phyloP scores from a whole-genome alignment of 2,113 vertebrate genomes.

The Lepidothrix coronata region DNA sequence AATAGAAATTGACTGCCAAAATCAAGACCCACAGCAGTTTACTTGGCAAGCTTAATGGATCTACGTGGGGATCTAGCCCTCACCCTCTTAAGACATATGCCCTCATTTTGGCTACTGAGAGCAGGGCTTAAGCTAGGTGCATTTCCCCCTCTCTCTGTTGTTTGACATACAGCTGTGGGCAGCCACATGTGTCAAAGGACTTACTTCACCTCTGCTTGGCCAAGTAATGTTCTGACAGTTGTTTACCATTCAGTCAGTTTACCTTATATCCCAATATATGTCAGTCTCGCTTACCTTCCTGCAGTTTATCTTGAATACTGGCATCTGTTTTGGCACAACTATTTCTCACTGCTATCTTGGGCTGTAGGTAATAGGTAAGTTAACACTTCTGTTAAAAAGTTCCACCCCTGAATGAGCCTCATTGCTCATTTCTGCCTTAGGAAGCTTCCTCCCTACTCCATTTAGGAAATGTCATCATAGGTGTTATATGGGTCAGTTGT shows the following conservation, averaged over 20 bases:
- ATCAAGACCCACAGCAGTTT: conserved; percentile 27
- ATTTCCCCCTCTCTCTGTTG: not conserved
- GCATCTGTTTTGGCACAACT: not conserved
- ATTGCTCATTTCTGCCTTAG: not conserved
- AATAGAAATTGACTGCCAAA: conserved; percentile 46
- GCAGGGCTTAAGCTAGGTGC: not conserved
- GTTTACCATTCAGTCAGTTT: not conserved
- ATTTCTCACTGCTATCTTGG: not conserved
- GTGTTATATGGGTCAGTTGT: not conserved
- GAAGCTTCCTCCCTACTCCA: not conserved
- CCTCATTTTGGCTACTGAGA: not conserved
- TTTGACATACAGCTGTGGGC: not conserved
- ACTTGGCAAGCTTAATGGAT: conserved; percentile 34
- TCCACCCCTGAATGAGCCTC: not conserved
- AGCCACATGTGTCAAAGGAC: not conserved
- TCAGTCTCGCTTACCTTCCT: not conserved
- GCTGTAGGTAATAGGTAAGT: not conserved
- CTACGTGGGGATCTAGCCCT: not conserved
- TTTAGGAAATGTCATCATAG: not conserved
- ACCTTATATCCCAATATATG: not conserved
- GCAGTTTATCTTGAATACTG: not conserved
- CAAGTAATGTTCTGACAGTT: not conserved
- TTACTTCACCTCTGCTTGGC: not conserved
- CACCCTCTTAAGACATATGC: conserved; percentile 15
- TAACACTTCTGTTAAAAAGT: not conserved